These are phyloP conservation scores for Pterocles gutturalis DNA, from an alignment of 2,113 vertebrate genomes.

Conservation along the genomic window DNA sequence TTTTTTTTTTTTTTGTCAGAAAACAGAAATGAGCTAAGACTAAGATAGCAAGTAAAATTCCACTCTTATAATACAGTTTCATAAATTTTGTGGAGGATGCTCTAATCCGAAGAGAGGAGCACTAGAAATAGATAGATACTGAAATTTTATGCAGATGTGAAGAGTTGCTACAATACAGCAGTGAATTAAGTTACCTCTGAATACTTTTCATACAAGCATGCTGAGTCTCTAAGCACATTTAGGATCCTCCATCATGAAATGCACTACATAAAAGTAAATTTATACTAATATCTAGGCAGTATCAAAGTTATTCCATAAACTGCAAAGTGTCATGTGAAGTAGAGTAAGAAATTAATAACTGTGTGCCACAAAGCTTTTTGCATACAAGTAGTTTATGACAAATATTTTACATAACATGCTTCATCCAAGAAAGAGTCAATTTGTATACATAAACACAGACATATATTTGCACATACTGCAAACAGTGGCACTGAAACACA, in stretches of 20 bases:
- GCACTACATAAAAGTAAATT: neutral
- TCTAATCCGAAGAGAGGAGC: neutral
- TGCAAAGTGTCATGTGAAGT: neutral
- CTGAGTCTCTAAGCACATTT: neutral
- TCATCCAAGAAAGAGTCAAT: neutral
- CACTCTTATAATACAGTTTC: neutral
- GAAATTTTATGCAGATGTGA: fast-evolving
- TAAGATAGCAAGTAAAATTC: neutral
- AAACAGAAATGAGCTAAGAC: neutral
- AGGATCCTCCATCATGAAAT: neutral
- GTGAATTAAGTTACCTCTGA: neutral
- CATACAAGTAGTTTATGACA: neutral
- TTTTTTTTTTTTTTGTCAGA: neutral
- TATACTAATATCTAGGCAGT: neutral
- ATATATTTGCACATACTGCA: neutral
- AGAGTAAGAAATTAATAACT: neutral
- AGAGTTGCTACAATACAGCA: neutral
- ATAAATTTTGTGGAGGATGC: neutral
- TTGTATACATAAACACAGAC: neutral
- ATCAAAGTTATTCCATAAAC: neutral
- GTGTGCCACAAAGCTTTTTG: neutral
- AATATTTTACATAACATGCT: neutral
- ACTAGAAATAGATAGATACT: neutral
- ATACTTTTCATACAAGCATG: neutral
- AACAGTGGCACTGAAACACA: neutral